Evolutionary conservation across 2,888 invertebrate species (phyloP).

Genomic region (Sesia bembeciformis): DNA sequence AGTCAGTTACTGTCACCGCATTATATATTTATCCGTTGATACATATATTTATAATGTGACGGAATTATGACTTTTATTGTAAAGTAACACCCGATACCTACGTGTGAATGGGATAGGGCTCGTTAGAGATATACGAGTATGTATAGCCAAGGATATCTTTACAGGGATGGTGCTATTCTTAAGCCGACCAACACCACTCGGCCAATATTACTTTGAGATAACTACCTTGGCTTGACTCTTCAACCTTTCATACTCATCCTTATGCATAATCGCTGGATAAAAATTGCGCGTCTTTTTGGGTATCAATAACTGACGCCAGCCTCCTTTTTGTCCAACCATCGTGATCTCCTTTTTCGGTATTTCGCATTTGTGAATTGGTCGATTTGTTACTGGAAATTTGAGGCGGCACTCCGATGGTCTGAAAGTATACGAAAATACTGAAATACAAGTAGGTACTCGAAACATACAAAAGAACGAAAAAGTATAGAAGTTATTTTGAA

Average conservation of each 20-base stretch:
- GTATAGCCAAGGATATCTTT: no score
- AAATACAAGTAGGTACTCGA: background rate
- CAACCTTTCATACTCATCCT: slow-evolving; percentile 74
- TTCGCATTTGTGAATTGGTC: slow-evolving; percentile 62
- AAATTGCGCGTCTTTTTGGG: slow-evolving; percentile 66
- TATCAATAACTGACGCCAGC: slow-evolving; percentile 60
- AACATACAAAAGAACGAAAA: no score
- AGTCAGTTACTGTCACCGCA: no score
- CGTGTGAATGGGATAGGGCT: no score
- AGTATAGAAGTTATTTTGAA: background rate
- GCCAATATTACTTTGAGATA: no score
- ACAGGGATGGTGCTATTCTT: no score
- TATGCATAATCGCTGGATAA: slow-evolving; percentile 75
- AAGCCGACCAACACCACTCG: no score
- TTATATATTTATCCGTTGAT: no score
- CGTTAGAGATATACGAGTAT: no score
- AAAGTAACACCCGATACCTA: no score
- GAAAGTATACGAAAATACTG: slow-evolving; percentile 4
- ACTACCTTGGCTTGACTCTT: slow-evolving; percentile 73
- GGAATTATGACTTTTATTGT: no score
- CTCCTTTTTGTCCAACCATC: slow-evolving; percentile 45
- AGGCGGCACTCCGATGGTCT: slow-evolving; percentile 64
- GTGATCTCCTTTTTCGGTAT: slow-evolving; percentile 28
- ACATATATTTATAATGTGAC: no score
- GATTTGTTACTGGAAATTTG: slow-evolving; percentile 49